Evolutionary conservation across 2,888 invertebrate genomes (phyloP), one percentile per base, ranked within the genome.

Genomic region (Petrolisthes manimaculis): DNA sequence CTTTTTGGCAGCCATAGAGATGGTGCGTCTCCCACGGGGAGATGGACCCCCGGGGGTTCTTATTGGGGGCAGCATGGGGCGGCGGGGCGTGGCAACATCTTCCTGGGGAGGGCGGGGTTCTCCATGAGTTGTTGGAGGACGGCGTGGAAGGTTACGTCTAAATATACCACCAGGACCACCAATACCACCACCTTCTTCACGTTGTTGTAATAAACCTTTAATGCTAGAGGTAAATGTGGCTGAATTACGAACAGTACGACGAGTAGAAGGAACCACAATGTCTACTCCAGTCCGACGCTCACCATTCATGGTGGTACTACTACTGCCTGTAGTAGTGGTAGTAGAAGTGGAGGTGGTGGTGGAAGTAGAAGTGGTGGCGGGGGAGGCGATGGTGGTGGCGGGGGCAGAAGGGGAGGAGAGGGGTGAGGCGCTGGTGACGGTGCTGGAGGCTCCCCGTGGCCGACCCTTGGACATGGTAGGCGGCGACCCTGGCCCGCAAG

Each of bases 401-500:
- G 88, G 61, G 78, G 79, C 51, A 53, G 74, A 24, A 55, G 71
- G 14, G 81, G 86, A 24, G 74, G 80, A 12, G 54, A 54, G 51
- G 14, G 53, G 53, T 5, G 54, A 74, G 54, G 75, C 82, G 18
- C 18, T 54, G 54, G 81, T 80, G 51, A 84, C 77, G 55, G 88
- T 71, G 67, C 85, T 74, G 21, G 88, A 54, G 24, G 85, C 14
- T 78, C 69, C 88, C 78, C 88, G 84, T 53, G 85, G 54, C 75
- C 88, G 88, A 81, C 88, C 88, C 74, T 89, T 89, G 85, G 88
- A 89, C 88, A 89, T 89, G 84, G 85, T 83, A 85, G 88, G 88
- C 85, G 88, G 88, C 84, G 88, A 89, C 85, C 88, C 84, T 67
- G 88, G 85, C 53, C 87, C 84, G 87, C 79, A 79, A 83, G 83